Base-by-base conservation (phyloP, 2,113 vertebrate species). In the Myocastor coypus region DNA sequence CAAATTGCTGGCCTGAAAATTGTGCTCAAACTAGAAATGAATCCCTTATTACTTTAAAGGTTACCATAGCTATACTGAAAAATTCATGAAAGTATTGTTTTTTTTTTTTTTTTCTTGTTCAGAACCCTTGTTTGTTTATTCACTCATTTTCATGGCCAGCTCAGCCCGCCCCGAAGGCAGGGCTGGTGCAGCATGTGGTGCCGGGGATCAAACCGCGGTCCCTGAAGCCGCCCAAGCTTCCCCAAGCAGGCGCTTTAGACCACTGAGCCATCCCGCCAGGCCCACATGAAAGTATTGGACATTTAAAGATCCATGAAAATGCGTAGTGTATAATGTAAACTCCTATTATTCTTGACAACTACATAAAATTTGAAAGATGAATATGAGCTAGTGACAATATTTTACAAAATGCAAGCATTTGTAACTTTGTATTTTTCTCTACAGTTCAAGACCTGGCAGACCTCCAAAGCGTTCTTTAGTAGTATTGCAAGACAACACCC, bases 361-460 rank as follows among this genome's bases (percentile, higher is more conserved):
- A 94, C 46, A 63, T 4, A 73, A 83, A 66, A 73, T 91, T 80
- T 91, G 83, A 20, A 63, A 89, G 7, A 24, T 13, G 52, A 93
- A 90, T 87, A 12, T 57, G 57, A 80, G 55, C 61, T 92, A 97
- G 55, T 92, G 40, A 83, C 90, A 37, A 9, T 57, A 77, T 88
- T 87, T 97, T 91, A 42, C 68, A 50, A 50, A 83, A 95, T 52
- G 87, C 96, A 88, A 0, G 0, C 1, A 0, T 97, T 90, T 98
- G 96, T 97, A 85, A 97, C 94, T 87, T 69, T 93, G 7, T 96
- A 34, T 92, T 22, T 90, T 98, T 64, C 98, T 87, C 96, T 92
- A 89, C 98, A 99, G 99, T 98, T 99, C 99, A 87, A 98, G 99
- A 37, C 99, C 99, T 0, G 99, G 99, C 71, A 99, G 99, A n/a